Conservation (phyloP, 2,888 invertebrate genomes). For the Idaea straminata region DNA sequence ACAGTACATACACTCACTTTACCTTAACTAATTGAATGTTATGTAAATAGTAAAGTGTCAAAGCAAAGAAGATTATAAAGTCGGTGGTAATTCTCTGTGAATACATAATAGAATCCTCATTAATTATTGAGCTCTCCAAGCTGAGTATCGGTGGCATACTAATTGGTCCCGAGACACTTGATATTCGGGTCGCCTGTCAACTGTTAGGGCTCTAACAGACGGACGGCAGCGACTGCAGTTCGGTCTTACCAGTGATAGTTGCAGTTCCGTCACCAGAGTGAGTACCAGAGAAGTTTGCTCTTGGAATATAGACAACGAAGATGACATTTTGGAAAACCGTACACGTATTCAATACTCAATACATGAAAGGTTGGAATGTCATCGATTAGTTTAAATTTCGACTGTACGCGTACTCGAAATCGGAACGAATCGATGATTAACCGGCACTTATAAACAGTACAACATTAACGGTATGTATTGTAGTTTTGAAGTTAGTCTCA, state of each 20-base stretch:
- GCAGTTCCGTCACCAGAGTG: neutral
- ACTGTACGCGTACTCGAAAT: too few relatives aligned
- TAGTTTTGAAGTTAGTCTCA: too few relatives aligned
- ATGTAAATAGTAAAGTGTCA: neutral
- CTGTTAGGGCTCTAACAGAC: neutral
- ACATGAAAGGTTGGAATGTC: too few relatives aligned
- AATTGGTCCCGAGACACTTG: constrained; percentile 1
- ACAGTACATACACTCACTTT: too few relatives aligned
- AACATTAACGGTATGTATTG: too few relatives aligned
- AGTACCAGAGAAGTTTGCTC: neutral
- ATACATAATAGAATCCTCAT: neutral
- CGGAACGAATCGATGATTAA: too few relatives aligned
- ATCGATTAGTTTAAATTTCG: too few relatives aligned
- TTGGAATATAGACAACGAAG: too few relatives aligned
- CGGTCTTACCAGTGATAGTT: neutral
- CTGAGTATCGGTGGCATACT: neutral
- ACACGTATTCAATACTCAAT: too few relatives aligned
- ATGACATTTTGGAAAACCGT: too few relatives aligned
- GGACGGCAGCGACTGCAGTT: neutral
- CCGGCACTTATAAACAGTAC: too few relatives aligned
- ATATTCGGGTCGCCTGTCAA: neutral
- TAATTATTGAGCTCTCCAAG: constrained; percentile 1
- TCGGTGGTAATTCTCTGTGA: neutral
- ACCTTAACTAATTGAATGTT: neutral
- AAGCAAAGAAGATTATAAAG: constrained; percentile 1